Evolutionary conservation across 2,113 vertebrate species (phyloP), one percentile per base, ranked within the genome.

Genomic region (Oophaga pumilio): DNA sequence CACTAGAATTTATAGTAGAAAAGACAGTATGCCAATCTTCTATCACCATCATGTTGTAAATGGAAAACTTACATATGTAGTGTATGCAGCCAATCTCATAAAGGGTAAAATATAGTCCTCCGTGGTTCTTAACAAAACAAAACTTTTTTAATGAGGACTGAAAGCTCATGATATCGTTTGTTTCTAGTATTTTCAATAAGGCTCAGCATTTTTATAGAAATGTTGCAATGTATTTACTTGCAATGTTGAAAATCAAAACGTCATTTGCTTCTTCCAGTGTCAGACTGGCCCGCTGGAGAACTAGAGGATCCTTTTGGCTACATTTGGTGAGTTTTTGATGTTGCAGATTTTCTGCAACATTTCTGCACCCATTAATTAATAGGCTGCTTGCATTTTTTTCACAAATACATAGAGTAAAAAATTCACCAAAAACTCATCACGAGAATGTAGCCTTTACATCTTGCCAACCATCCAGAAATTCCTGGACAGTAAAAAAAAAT

Each of bases 1-100:
- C 91, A 90, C 91, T 90, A 89, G 86, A 89, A 91, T 90, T 91
- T 90, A 87, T 12, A 28, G 84, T 10, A 43, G 91, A 43, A 91
- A 91, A 53, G 59, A 69, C 81, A 12, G 12, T 64, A 33, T 89
- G 88, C 84, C 76, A 71, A 86, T 91, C 43, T 53, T 69, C 81
- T 92, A 91, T 92, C 89, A 26, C 90, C 69, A 86, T 87, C 56
- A 60, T 89, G 90, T 85, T 89, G 89, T 90, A 81, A 89, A 91
- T n/a, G 3, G 88, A 87, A 82, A 80, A 84, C 81, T 79, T 22
- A n/a, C 18, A 8, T 13, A 28, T 33, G 43, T 59, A 28, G 9
- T 59, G 59, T 59, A 84, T 59, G 15, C 52, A 11, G 22, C 13
- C 57, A 18, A 71, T 71, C 50, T 57, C 56, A 84, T 84, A 62